Evolutionary conservation across 2,797 vertebrate genomes (phyloP).

Genomic region (Tiaroga cobitis): DNA sequence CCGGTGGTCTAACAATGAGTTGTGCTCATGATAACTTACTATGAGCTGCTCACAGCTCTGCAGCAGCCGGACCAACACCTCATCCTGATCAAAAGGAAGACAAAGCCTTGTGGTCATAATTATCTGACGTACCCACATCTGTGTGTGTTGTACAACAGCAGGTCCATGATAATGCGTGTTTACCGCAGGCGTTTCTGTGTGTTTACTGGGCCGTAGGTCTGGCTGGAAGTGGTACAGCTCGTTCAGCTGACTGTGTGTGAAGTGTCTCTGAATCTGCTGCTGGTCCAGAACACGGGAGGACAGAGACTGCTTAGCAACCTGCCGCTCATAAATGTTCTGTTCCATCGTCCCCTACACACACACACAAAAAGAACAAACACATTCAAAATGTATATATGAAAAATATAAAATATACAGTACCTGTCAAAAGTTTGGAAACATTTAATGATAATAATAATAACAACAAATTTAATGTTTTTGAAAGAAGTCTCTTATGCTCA

Average conservation of each 20-base stretch:
- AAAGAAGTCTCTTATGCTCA: background rate
- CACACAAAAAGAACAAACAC: background rate
- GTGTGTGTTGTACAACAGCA: slow-evolving; percentile 79
- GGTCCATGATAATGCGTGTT: slow-evolving; percentile 79
- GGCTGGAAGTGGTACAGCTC: slow-evolving; percentile 96
- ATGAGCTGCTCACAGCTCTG: slow-evolving; percentile 87
- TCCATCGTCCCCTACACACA: slow-evolving; percentile 93
- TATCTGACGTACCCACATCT: background rate
- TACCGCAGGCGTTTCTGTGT: slow-evolving; percentile 58
- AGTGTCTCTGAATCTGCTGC: slow-evolving; percentile 96
- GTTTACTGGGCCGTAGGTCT: slow-evolving; percentile 82
- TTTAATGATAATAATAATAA: no score
- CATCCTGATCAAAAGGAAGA: slow-evolving; percentile 77
- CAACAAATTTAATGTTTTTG: background rate
- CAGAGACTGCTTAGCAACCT: slow-evolving; percentile 96
- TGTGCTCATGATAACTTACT: slow-evolving; percentile 92
- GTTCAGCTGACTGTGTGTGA: slow-evolving; percentile 92
- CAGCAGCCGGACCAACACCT: slow-evolving; percentile 83
- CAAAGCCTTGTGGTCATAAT: background rate
- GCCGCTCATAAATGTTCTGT: slow-evolving; percentile 98
- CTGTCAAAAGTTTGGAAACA: background rate
- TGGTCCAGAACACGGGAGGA: slow-evolving; percentile 96
- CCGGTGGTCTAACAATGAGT: slow-evolving; percentile 95
- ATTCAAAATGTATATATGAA: background rate
- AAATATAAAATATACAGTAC: background rate